phyloP scores from a whole-genome alignment of 2,797 vertebrate species.

The Margarornis squamiger region DNA sequence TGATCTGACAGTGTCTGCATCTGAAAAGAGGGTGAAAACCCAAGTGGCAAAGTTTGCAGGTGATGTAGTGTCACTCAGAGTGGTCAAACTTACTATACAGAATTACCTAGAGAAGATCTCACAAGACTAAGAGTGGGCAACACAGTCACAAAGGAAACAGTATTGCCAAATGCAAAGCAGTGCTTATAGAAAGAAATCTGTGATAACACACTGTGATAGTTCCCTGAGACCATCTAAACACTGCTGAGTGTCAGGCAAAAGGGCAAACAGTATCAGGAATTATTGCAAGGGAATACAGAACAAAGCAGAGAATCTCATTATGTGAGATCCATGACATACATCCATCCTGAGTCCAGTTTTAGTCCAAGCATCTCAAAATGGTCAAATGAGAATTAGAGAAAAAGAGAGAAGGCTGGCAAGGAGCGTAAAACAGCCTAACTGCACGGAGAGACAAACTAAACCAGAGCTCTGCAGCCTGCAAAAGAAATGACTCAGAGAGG shows the following conservation, averaged over 20 bases:
- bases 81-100: background rate
- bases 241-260: background rate
- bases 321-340: background rate
- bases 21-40: background rate
- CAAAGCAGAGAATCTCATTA: slow-evolving; percentile 10
- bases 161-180: background rate
- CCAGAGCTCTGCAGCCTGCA: background rate
- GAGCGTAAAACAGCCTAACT: background rate
- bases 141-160: background rate
- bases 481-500: slow-evolving; percentile 35
- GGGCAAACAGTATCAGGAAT: background rate
- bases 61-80: background rate
- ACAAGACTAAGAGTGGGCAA: background rate
- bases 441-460: background rate
- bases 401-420: background rate
- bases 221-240: background rate
- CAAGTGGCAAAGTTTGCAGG: background rate
- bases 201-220: background rate
- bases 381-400: slow-evolving; percentile 13
- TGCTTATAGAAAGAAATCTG: background rate
- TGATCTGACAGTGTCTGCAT: background rate
- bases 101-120: background rate
- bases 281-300: background rate
- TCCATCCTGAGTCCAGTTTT: slow-evolving; percentile 3
- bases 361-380: slow-evolving; percentile 6